Base-by-base conservation (phyloP, 2,888 invertebrate species). In the Odontocolon sp. region DNA sequence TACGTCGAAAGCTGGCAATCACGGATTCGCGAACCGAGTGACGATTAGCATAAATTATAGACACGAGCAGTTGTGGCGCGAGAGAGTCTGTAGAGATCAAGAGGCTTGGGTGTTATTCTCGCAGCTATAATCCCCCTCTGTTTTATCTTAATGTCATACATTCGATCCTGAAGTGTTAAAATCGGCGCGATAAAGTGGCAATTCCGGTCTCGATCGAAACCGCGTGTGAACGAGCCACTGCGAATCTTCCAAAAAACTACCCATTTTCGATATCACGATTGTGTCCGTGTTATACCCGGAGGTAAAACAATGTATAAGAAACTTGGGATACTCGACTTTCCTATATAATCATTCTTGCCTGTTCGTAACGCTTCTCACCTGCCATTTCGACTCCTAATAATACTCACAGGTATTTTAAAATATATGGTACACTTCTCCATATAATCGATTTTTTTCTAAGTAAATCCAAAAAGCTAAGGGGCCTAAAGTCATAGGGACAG, bases 21-120 rank as follows among this genome's bases (percentile, higher is more conserved):
- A 81, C 80, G 76, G 78, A 80, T 73, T 75, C 57, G 77, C 70
- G 61, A 80, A 81, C 74, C 79, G 80, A 78, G 72, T 77, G 81
- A 69, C 82, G 82, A 87, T 87, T 87, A 87, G 86, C 87, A 87
- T 87, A 87, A 86, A 87, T 87, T 87, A 87, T 47, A 77, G 73
- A 64, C 78, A 67, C 79, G 74, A 75, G 59, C 66, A 61, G 73
- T 36, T 45, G 64, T 23, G 70, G 57, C 66, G 66, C 61, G 63
- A 71, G 50, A 68, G 42, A 47, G 66, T 69, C n/a, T 57, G 64
- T 56, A 64, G 59, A 74, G 54, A 54, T 66, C 52, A 26, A 16
- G 8, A 54, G 52, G 36, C 66, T 52, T 59, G 57, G 42, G 38
- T 66, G 66, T 84, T 78, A 82, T 84, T 82, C 80, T 66, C 69